A percentile compares a stretch with the other conserved stretches of the same genome.
These are phyloP conservation scores for Palythoa caribaeorum DNA, from an alignment of 92 coral and sea anemone species.

Conservation along the genomic window DNA sequence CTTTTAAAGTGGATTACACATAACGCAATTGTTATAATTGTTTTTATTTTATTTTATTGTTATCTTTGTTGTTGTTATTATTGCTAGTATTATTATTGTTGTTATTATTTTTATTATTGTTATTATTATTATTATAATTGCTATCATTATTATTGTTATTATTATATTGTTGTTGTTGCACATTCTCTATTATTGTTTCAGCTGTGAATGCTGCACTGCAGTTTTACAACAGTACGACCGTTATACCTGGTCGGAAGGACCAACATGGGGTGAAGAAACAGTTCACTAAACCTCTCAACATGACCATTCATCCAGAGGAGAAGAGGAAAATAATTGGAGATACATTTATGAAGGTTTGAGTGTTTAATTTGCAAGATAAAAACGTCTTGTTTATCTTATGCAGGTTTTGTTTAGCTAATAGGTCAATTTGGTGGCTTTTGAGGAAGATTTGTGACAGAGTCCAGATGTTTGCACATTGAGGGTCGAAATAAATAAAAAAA, in stretches of 20 bases:
- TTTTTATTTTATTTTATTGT: no score
- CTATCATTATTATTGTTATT: background rate
- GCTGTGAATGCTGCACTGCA: conserved; percentile 91
- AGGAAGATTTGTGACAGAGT: no score
- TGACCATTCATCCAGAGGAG: conserved; percentile 91
- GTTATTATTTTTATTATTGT: background rate
- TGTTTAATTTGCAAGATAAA: background rate
- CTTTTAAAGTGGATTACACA: no score
- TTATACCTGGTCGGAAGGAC: conserved; percentile 87
- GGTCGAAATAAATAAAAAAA: no score
- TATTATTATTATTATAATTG: background rate
- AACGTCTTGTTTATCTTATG: no score
- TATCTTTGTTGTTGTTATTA: no score
- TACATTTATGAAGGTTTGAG: conserved; percentile 87
- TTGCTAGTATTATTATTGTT: no score
- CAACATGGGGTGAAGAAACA: conserved; percentile 88
- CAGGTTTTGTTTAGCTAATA: no score
- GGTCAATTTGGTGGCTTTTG: no score
- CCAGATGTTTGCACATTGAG: no score
- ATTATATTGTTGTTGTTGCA: background rate
- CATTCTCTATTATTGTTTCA: conserved; percentile 21
- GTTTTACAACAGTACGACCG: conserved; percentile 91
- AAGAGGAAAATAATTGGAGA: conserved; percentile 98
- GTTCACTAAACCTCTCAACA: conserved; percentile 87
- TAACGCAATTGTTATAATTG: no score